phyloP scores from a whole-genome alignment of 1,140 invertebrate genomes.

The Chymomyza costata region DNA sequence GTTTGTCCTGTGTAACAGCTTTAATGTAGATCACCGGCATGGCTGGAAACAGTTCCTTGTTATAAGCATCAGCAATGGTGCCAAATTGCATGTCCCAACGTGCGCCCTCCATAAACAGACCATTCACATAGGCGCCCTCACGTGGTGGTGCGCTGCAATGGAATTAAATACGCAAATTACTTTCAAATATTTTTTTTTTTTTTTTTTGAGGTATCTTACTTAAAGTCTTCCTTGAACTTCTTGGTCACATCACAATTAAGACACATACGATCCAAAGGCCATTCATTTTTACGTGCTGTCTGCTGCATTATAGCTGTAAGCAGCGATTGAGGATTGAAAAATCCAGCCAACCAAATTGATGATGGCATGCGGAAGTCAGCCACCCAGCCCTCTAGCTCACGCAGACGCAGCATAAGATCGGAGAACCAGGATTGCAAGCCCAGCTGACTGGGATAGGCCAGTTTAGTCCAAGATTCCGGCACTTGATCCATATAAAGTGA shows the following conservation, averaged over 20 bases:
- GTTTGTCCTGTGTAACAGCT: constrained; percentile 90
- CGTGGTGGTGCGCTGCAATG: constrained; percentile 83
- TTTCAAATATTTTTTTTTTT: too few species aligned
- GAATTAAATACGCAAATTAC: not conserved
- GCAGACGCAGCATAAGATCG: constrained; percentile 87
- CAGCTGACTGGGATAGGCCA: constrained; percentile 92
- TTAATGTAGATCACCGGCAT: constrained; percentile 96
- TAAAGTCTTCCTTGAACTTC: constrained; percentile 90
- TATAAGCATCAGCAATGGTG: constrained; percentile 86
- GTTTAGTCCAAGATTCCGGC: constrained; percentile 87
- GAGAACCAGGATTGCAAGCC: constrained; percentile 91
- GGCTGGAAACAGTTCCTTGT: constrained; percentile 92
- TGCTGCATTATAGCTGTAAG: constrained; percentile 98
- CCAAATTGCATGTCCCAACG: constrained; percentile 89
- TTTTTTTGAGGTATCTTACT: too few species aligned
- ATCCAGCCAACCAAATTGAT: constrained; percentile 93
- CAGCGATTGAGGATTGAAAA: constrained; percentile 98
- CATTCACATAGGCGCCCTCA: constrained; percentile 93
- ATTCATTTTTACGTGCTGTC: constrained; percentile 95
- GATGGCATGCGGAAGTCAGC: constrained; percentile 87
- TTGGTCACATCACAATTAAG: constrained; percentile 96
- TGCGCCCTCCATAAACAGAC: constrained; percentile 95
- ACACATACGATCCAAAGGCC: constrained; percentile 97
- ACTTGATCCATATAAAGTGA: constrained; percentile 91
- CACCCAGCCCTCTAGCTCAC: constrained; percentile 87